phyloP scores from a whole-genome alignment of 2,888 invertebrate species.

The Ormyrus nitidulus region DNA sequence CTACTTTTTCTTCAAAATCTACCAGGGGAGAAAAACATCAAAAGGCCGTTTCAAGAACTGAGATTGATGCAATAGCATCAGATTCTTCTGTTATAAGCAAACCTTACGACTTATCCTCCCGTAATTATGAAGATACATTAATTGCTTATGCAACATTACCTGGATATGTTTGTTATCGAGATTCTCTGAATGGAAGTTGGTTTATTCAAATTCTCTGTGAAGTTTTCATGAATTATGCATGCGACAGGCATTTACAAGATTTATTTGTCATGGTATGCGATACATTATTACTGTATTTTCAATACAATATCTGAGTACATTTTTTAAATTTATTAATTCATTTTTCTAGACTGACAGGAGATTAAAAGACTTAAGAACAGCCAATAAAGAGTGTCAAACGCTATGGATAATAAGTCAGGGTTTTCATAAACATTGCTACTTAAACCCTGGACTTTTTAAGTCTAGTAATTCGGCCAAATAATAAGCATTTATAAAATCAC shows the following conservation, averaged over 20 bases:
- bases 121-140: conserved; percentile 77
- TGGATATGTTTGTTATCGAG: conserved; percentile 78
- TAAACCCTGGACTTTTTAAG: conserved; percentile 69
- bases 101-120: conserved; percentile 51
- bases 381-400: conserved; percentile 64
- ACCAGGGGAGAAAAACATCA: conserved; percentile 57
- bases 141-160: conserved; percentile 77
- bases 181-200: conserved; percentile 78
- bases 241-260: conserved; percentile 64
- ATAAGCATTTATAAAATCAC: conserved; percentile 32
- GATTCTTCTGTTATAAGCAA: conserved; percentile 38
- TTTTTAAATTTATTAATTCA: conserved; percentile 14
- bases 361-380: conserved; percentile 60
- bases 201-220: conserved; percentile 79
- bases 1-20: conserved; percentile 51
- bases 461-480: conserved; percentile 30
- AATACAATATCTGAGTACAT: neutral
- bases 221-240: conserved; percentile 74
- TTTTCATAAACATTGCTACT: conserved; percentile 69
- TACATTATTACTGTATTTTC: neutral
- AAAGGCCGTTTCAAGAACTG: conserved; percentile 51
- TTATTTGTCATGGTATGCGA: conserved; percentile 66
- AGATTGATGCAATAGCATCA: conserved; percentile 41
- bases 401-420: conserved; percentile 63
- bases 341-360: conserved; percentile 65